phyloP scores from a whole-genome alignment of 53 echinoderm and acorn worm genomes.

The Paelopatides confundens region DNA sequence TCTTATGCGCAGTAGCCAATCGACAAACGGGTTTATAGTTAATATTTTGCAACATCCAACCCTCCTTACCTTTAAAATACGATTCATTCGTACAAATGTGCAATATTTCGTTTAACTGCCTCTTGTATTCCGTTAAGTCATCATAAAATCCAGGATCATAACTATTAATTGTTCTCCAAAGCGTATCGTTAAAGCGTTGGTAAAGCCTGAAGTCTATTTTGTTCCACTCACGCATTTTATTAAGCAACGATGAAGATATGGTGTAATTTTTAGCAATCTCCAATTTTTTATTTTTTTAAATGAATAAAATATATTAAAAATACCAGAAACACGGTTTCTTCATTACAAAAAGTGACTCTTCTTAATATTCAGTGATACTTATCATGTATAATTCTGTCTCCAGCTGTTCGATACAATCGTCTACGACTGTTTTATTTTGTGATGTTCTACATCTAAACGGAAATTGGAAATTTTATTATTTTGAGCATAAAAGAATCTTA shows the following conservation, averaged over 20 bases:
- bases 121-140: conserved; percentile 65
- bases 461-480: conserved; percentile 84
- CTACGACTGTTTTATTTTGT: conserved; percentile 49
- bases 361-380: conserved; percentile 82
- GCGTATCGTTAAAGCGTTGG: conserved; percentile 75
- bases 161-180: conserved; percentile 67
- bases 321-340: conserved; percentile 75
- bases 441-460: conserved; percentile 74
- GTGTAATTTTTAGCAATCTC: conserved; percentile 52
- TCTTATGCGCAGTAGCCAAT: conserved; percentile 50
- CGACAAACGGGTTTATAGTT: conserved; percentile 59
- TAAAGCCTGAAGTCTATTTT: conserved; percentile 65
- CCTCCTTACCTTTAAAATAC: conserved; percentile 63
- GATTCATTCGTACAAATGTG: conserved; percentile 63
- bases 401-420: conserved; percentile 70
- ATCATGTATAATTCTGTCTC: conserved; percentile 70
- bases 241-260: conserved; percentile 9
- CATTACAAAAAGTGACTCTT: conserved; percentile 77
- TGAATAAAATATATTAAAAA: conserved; percentile 68
- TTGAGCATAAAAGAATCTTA: conserved; percentile 71
- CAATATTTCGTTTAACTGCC: conserved; percentile 45
- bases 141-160: conserved; percentile 66
- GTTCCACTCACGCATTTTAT: conserved; percentile 79
- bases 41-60: conserved; percentile 57
- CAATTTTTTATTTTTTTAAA: conserved; percentile 74